A percentile compares a stretch with the other conserved stretches of the same genome.
Evolutionary conservation across 2,797 vertebrate species (phyloP).

Genomic region (Macrochelys suwanniensis): DNA sequence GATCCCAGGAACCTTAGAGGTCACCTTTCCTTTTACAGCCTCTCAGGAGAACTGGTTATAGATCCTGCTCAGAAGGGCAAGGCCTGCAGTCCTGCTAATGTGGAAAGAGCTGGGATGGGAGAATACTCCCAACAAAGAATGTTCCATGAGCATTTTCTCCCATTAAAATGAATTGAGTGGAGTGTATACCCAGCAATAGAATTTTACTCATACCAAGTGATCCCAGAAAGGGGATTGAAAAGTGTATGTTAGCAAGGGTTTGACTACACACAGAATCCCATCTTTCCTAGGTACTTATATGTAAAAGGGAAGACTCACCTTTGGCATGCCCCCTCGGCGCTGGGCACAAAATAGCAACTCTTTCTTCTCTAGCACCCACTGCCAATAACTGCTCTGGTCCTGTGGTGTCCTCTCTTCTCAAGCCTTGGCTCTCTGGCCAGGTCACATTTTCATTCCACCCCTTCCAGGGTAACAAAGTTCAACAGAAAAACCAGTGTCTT

Average conservation of each 20-base stretch:
- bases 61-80: neutral
- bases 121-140: neutral
- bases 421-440: too few species aligned
- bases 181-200: neutral
- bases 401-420: too few species aligned
- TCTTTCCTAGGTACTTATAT: neutral
- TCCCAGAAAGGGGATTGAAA: neutral
- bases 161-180: neutral
- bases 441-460: too few species aligned
- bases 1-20: neutral
- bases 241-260: neutral
- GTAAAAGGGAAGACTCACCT: too few species aligned
- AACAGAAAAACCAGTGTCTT: too few species aligned
- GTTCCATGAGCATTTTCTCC: neutral
- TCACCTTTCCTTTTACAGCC: neutral
- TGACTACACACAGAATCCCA: neutral
- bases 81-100: neutral
- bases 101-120: neutral
- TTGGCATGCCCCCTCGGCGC: fast-evolving
- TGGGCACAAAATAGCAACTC: too few species aligned
- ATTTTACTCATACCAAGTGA: neutral
- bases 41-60: neutral
- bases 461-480: too few species aligned
- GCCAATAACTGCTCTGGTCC: too few species aligned
- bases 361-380: too few species aligned